These are phyloP conservation scores for Drosophila histrio DNA, from an alignment of 2,888 invertebrate species.

Conservation along the genomic window DNA sequence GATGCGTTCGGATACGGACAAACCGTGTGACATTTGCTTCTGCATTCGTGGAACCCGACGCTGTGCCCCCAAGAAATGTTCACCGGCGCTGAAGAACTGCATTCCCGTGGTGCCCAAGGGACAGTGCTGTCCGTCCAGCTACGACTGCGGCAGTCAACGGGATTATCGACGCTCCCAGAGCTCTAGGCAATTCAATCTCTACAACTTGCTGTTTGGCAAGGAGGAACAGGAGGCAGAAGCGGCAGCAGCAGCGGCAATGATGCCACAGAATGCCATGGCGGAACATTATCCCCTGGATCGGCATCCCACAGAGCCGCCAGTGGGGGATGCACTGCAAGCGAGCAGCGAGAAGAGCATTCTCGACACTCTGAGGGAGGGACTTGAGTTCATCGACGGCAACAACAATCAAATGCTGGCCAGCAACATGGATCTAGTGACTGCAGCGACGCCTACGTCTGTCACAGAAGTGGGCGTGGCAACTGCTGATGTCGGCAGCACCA, in stretches of 20 bases:
- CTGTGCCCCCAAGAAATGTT: constrained; percentile 91
- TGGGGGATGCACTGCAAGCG: constrained; percentile 36
- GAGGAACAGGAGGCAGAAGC: constrained; percentile 63
- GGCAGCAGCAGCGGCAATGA: constrained; percentile 19
- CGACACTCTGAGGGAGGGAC: constrained; percentile 81
- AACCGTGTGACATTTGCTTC: constrained; percentile 90
- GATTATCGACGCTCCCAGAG: constrained; percentile 78
- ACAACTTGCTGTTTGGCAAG: constrained; percentile 82
- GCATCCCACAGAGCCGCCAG: constrained; percentile 61
- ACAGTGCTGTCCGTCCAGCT: constrained; percentile 93
- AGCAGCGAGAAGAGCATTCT: constrained; percentile 82
- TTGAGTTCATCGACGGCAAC: constrained; percentile 83
- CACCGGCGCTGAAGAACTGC: constrained; percentile 90
- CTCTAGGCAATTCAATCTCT: constrained; percentile 82
- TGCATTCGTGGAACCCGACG: constrained; percentile 90
- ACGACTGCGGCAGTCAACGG: constrained; percentile 89
- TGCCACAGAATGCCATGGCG: constrained; percentile 56
- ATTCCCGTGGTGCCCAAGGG: constrained; percentile 90
- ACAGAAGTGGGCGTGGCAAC: background rate
- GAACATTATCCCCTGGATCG: constrained; percentile 78
- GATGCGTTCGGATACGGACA: constrained; percentile 85
- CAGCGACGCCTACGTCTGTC: background rate
- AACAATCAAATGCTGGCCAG: constrained; percentile 76
- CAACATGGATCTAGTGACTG: constrained; percentile 64
- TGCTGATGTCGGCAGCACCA: constrained; percentile 20